Evolutionary conservation across 1,140 invertebrate genomes (phyloP), one percentile per base, ranked within the genome.

Genomic region (Drosophila nannoptera): DNA sequence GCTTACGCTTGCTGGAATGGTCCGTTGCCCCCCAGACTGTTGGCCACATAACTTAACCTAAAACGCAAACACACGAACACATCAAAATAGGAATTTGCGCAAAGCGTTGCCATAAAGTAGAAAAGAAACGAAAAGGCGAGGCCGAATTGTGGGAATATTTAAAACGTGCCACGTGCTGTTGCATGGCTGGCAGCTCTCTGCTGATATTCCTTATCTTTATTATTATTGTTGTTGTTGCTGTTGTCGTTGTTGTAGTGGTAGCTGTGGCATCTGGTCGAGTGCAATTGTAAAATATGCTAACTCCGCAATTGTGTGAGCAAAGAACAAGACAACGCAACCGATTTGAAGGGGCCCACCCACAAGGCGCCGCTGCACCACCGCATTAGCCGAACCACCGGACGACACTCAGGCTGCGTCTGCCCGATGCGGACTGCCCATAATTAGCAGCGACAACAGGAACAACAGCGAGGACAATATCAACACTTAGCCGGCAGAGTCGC

Each of bases 61-160:
- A 61, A 61, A 78, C 74, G 12, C 40, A 43, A 43, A 74, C 62
- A 54, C 74, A 77, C 67, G 75, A 78, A 86, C 81, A 86, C 81
- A 81, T 86, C 77, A 86, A 69, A 72, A 68, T 52, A 69, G 81
- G 81, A 77, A 62, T 65, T 77, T 80, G 77, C 60, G 63, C 67
- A 76, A 69, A 78, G 68, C 38, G 73, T 69, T 67, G 70, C 60
- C 75, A 78, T 78, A 83, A 87, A 78, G 68, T 73, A 81, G 65
- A 11, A 43, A 56, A 54, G 32, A 32, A 16, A 12, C 16, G 14
- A 40, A 12, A 6, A 31, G n/a, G n/a, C 5, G 4, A 43, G 40
- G 40, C 40, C 33, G 46, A 67, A 75, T 65, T 75, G 75, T 78
- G 75, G 64, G 80, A 84, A 83, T 83, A 75, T 82, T 78, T 72